Conservation (phyloP, 2,888 invertebrate genomes). For the Escarpia spicata region DNA sequence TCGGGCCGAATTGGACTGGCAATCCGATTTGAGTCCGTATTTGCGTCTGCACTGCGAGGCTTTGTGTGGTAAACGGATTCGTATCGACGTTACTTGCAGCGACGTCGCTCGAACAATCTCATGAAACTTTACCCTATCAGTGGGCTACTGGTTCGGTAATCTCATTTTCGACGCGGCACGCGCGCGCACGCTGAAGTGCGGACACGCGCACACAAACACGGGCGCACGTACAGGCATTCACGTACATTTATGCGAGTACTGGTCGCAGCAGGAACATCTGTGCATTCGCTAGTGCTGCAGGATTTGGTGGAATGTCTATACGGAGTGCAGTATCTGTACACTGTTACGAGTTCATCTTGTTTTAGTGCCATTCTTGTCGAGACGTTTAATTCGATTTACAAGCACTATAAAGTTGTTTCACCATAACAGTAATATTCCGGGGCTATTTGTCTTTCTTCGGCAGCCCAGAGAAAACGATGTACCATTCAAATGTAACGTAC, state of each 20-base stretch:
- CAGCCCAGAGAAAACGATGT: no score
- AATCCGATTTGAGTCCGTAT: conserved; percentile 8
- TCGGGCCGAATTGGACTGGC: neutral
- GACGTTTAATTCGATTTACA: no score
- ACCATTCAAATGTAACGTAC: no score
- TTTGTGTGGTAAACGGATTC: neutral
- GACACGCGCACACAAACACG: neutral
- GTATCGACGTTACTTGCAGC: neutral
- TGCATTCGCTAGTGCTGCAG: neutral
- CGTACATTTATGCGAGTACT: neutral
- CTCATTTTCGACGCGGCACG: neutral
- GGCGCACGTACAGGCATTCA: neutral
- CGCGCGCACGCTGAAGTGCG: neutral
- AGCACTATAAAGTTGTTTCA: no score
- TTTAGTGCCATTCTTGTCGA: no score
- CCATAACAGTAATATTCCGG: no score
- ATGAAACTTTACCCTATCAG: neutral
- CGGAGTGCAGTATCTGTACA: neutral
- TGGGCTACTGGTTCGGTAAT: neutral
- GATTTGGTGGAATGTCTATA: neutral
- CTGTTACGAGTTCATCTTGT: neutral
- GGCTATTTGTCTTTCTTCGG: no score
- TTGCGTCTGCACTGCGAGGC: neutral
- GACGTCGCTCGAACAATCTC: neutral
- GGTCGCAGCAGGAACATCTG: neutral